Evolutionary conservation across 1,140 invertebrate species (phyloP), one percentile per base, ranked within the genome.

Genomic region (Tyrophagus putrescentiae): DNA sequence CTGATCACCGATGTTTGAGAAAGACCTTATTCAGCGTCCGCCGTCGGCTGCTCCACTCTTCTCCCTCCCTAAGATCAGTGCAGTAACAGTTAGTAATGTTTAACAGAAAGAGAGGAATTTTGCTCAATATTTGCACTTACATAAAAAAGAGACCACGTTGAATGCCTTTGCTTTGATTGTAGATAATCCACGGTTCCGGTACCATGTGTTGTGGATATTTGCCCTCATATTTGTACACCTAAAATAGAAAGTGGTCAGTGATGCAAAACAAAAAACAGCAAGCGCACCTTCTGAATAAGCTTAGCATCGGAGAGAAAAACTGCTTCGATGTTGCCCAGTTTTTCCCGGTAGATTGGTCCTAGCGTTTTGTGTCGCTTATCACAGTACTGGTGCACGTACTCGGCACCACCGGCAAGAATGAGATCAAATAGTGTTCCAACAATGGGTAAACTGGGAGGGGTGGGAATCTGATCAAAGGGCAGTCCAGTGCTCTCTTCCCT

Each of bases 81-180:
- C 1, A 56, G 59, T 18, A n/a, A 34, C 11, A 61, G 62, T 62
- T 59, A 41, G 1, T 1, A 56, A 52, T 9, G 7, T 39, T 21
- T n/a, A 52, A 57, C 27, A 52, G 54, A 4, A 52, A 45, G 52
- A 52, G 23, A 56, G 7, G 9, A 57, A 57, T 42, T 42, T 39
- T 11, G 18, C 9, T 34, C 11, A 56, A 50, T 50, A 9, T 21
- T 50, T 11, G 11, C 28, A 76, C 76, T 74, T 76, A 84, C 87
- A 90, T 90, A 70, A 91, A 92, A 67, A 90, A 82, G 9, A 92
- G 72, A 18, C 87, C 87, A 64, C 87, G 77, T 64, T 80, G 75
- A 48, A 78, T 80, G 31, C 78, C 76, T 63, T 82, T 77, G 1
- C 79, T 69, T 66, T 84, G 70, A 67, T 88, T 88, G 66, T 89